phyloP scores from a whole-genome alignment of 1,140 invertebrate genomes.

The Ditylenchus dipsaci region DNA sequence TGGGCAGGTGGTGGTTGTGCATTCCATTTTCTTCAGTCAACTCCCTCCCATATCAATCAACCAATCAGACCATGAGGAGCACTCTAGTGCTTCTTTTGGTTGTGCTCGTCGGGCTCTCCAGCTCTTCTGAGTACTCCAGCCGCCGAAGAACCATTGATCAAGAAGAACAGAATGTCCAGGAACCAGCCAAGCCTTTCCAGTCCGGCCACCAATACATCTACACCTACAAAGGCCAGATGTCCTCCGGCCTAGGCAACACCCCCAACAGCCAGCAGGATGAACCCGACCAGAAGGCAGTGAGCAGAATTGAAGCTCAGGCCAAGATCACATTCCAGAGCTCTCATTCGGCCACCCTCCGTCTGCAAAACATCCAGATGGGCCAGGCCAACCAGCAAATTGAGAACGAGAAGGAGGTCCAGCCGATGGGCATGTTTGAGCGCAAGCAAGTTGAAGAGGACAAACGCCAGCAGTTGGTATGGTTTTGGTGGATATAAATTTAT shows the following conservation, averaged over 20 bases:
- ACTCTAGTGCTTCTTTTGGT: too few relatives aligned
- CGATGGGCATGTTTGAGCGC: constrained; percentile 25
- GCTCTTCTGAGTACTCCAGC: not conserved
- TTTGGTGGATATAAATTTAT: not conserved
- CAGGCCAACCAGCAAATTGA: constrained; percentile 25
- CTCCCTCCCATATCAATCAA: too few relatives aligned
- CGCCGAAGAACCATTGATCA: not conserved
- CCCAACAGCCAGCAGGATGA: not conserved
- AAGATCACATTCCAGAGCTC: constrained; percentile 23
- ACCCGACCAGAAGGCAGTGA: constrained; percentile 35
- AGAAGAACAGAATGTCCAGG: not conserved
- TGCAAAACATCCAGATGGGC: constrained; percentile 19
- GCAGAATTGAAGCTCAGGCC: constrained; percentile 24
- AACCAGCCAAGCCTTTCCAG: constrained; percentile 19
- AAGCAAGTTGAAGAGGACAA: constrained; percentile 12
- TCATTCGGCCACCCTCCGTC: constrained; percentile 12
- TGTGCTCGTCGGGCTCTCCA: too few relatives aligned
- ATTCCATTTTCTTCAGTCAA: too few relatives aligned
- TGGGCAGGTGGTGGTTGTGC: too few relatives aligned
- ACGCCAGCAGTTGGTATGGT: constrained; percentile 5
- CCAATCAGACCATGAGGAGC: too few relatives aligned
- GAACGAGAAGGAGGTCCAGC: constrained; percentile 11
- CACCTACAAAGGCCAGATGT: constrained; percentile 26
- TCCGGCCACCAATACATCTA: constrained; percentile 16
- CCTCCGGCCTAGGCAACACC: constrained; percentile 7